Conservation (phyloP, 2,113 vertebrate genomes). For the Blennius ocellaris region DNA sequence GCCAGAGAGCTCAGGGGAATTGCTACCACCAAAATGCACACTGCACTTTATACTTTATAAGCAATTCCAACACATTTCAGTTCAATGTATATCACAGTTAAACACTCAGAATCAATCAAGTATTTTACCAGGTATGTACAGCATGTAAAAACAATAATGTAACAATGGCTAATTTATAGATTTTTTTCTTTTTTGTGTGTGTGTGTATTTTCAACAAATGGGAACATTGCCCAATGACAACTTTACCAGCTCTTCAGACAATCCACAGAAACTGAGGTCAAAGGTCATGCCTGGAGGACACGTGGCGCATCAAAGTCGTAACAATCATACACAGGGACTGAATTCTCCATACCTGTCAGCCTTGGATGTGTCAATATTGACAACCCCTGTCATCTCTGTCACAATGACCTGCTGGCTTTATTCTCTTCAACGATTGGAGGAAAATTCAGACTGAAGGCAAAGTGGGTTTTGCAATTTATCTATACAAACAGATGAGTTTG, state of each 20-base stretch:
- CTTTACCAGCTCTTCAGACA: not conserved
- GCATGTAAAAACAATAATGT: not conserved
- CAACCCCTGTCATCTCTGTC: conserved; percentile 21
- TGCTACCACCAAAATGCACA: conserved; percentile 44
- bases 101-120: not conserved
- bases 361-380: conserved; percentile 59
- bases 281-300: not conserved
- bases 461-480: conserved; percentile 53
- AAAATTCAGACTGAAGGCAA: conserved; percentile 47
- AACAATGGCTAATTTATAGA: not conserved
- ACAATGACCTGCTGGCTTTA: conserved; percentile 33
- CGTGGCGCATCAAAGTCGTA: not conserved
- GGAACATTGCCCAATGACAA: not conserved
- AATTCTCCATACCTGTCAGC: not conserved
- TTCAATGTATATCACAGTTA: conserved; percentile 39
- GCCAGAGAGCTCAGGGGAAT: conserved; percentile 65
- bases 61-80: conserved; percentile 30
- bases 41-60: conserved; percentile 32
- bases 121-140: too few species aligned
- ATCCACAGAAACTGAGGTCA: not conserved
- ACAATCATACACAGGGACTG: not conserved
- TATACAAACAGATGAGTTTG: conserved; percentile 57
- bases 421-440: conserved; percentile 34
- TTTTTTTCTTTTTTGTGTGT: too few species aligned
- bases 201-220: not conserved